Evolutionary conservation across 1,140 invertebrate genomes (phyloP).

Genomic region (Akabosia matsudoensis): DNA sequence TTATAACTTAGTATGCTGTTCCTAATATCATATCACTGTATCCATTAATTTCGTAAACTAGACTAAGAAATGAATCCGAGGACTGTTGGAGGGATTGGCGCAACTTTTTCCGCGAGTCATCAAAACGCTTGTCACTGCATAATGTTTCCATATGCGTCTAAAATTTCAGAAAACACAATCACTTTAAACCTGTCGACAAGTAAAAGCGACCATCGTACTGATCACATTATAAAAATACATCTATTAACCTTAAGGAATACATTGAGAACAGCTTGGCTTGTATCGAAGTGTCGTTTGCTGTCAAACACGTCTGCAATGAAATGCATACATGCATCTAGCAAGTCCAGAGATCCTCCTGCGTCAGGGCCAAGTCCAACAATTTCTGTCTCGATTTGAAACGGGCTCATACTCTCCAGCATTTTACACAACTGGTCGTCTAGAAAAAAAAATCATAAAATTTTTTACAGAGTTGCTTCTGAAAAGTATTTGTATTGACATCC

Average conservation of each 20-base stretch:
- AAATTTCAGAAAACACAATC: not conserved
- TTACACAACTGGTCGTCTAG: conserved; percentile 58
- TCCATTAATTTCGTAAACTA: not conserved
- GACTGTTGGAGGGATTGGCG: not conserved
- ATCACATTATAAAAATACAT: not conserved
- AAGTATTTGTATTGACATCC: not conserved
- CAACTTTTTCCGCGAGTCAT: not conserved
- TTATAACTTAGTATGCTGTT: not conserved
- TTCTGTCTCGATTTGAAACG: conserved; percentile 85
- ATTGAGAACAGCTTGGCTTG: conserved; percentile 86
- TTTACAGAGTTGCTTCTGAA: not conserved
- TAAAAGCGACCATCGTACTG: not conserved
- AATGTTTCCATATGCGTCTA: not conserved
- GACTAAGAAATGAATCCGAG: not conserved
- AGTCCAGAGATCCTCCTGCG: conserved; percentile 62
- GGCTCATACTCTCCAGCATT: conserved; percentile 75
- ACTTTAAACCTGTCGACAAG: not conserved
- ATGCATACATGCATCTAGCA: conserved; percentile 76
- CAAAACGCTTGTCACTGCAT: not conserved
- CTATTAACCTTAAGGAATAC: conserved; percentile 75
- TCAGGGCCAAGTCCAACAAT: conserved; percentile 74
- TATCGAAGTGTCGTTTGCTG: conserved; percentile 80
- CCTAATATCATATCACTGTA: not conserved
- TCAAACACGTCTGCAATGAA: conserved; percentile 69
- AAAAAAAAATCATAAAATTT: conserved; percentile 21